Evolutionary conservation across 1,140 invertebrate species (phyloP).

Genomic region (Dendroctonus ponderosae): DNA sequence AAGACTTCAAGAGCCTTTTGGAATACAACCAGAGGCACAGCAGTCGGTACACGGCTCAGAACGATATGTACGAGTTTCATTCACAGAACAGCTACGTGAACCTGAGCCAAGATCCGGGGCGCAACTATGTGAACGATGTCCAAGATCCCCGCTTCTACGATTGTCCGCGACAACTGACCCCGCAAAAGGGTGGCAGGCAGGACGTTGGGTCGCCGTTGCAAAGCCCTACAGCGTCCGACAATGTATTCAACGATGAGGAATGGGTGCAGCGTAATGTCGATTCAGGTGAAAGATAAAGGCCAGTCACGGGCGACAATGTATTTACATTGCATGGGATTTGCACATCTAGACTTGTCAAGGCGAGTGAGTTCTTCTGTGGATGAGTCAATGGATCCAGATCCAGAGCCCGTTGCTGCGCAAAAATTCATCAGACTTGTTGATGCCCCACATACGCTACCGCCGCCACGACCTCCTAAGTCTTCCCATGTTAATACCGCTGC

Average conservation of each 20-base stretch:
- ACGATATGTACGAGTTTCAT: constrained; percentile 39
- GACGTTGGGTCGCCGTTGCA: constrained; percentile 50
- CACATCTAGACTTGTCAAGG: neutral
- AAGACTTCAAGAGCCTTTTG: constrained; percentile 40
- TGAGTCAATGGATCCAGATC: constrained; percentile 58
- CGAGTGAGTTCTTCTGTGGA: constrained; percentile 50
- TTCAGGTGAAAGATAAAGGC: constrained; percentile 23
- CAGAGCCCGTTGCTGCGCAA: constrained; percentile 57
- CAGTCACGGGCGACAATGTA: neutral
- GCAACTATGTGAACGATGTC: constrained; percentile 41
- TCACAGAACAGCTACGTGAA: constrained; percentile 32
- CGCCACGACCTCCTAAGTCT: constrained; percentile 76
- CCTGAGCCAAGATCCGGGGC: constrained; percentile 32
- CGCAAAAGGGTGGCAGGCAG: constrained; percentile 29
- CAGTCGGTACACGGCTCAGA: constrained; percentile 32
- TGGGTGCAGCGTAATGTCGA: constrained; percentile 47
- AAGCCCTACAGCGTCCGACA: constrained; percentile 60
- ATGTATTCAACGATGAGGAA: constrained; percentile 61
- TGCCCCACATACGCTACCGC: constrained; percentile 50
- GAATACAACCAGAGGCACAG: constrained; percentile 38
- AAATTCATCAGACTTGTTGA: constrained; percentile 58
- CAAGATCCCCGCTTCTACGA: constrained; percentile 57
- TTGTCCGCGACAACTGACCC: constrained; percentile 51
- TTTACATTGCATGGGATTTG: neutral
- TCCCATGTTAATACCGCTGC: constrained; percentile 56